phyloP scores from a whole-genome alignment of 2,797 vertebrate species.

The Chelon auratus region DNA sequence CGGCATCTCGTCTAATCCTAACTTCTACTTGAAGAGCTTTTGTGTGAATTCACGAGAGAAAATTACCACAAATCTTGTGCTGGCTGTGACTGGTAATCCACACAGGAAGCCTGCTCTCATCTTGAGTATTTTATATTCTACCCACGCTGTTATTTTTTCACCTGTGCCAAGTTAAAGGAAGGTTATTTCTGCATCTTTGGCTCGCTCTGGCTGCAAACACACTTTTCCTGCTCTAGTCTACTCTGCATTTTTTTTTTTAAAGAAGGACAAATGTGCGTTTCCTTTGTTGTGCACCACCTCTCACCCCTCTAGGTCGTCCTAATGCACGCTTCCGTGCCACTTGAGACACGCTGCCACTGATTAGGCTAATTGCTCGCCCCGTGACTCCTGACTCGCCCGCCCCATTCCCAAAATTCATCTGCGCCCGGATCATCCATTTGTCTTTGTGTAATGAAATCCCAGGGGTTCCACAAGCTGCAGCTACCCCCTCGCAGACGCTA shows the following conservation, averaged over 20 bases:
- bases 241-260: slow-evolving; percentile 18
- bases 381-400: slow-evolving; percentile 5
- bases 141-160: neutral
- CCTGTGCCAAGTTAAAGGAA: neutral
- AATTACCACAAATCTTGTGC: slow-evolving; percentile 27
- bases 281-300: slow-evolving; percentile 41
- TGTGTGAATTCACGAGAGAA: slow-evolving; percentile 15
- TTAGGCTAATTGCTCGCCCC: slow-evolving; percentile 70
- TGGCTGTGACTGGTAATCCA: slow-evolving; percentile 5
- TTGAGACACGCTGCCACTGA: slow-evolving; percentile 70
- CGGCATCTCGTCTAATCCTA: slow-evolving; percentile 19
- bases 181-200: neutral
- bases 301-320: slow-evolving; percentile 28
- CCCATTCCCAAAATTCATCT: slow-evolving; percentile 55
- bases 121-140: slow-evolving; percentile 5
- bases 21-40: slow-evolving; percentile 15
- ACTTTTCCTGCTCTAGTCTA: slow-evolving; percentile 15
- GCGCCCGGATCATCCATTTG: slow-evolving; percentile 75
- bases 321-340: slow-evolving; percentile 48
- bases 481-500: slow-evolving; percentile 72
- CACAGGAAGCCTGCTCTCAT: slow-evolving; percentile 30
- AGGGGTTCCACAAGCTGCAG: slow-evolving; percentile 51
- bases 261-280: slow-evolving; percentile 35
- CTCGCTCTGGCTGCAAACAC: neutral
- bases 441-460: slow-evolving; percentile 83